Percentiles rank a stretch among this genome's conserved stretches.
Evolutionary conservation across 2,113 vertebrate species (phyloP).

Genomic region (Smithornis capensis): DNA sequence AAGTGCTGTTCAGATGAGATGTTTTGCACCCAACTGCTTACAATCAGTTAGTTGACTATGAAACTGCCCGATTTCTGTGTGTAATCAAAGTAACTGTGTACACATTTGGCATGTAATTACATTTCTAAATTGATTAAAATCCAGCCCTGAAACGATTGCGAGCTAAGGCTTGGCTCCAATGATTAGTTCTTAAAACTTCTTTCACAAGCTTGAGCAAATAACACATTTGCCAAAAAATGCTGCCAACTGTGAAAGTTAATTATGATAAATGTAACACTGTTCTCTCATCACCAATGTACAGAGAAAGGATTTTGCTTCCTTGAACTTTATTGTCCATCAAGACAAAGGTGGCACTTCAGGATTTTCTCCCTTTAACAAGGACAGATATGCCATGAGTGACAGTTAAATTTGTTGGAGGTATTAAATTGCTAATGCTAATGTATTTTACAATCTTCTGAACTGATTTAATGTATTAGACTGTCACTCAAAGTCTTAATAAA

Average conservation of each 20-base stretch:
- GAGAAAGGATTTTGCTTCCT: conserved; percentile 58
- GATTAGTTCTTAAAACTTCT: conserved; percentile 57
- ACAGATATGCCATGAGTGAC: conserved; percentile 77
- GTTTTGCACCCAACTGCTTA: conserved; percentile 33
- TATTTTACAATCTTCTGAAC: conserved; percentile 80
- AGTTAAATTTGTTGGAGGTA: conserved; percentile 81
- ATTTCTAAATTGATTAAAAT: conserved; percentile 62
- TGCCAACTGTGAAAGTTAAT: conserved; percentile 67
- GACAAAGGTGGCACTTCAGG: conserved; percentile 48
- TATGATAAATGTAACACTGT: conserved; percentile 64
- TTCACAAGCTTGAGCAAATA: conserved; percentile 42
- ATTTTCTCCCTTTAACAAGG: conserved; percentile 65
- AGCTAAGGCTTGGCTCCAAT: conserved; percentile 39
- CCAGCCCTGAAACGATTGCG: conserved; percentile 45
- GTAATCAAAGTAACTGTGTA: conserved; percentile 62
- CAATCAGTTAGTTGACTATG: conserved; percentile 43
- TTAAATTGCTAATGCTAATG: conserved; percentile 82
- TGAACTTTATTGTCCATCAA: conserved; percentile 58
- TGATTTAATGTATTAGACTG: conserved; percentile 83
- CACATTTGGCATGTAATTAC: conserved; percentile 65
- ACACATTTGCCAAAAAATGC: conserved; percentile 47
- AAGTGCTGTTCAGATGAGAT: not conserved
- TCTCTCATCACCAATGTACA: not conserved
- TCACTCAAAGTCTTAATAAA: conserved; percentile 82
- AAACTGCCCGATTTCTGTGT: conserved; percentile 52